Evolutionary conservation across 1,140 invertebrate genomes (phyloP).

Genomic region (Ostrea edulis): DNA sequence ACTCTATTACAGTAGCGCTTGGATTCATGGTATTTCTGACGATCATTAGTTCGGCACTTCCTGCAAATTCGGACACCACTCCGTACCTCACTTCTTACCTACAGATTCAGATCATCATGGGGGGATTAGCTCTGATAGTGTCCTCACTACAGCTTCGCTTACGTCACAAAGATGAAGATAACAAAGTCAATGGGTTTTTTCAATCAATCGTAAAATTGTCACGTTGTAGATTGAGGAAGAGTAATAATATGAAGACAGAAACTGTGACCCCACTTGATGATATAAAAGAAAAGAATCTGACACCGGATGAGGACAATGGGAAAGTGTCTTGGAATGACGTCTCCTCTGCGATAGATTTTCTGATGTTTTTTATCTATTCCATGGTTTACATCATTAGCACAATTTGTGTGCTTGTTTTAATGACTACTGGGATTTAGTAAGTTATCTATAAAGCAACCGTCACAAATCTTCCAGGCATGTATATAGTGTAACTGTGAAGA

Average conservation of each 20-base stretch:
- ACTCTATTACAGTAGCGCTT: conserved; percentile 17
- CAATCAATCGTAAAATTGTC: background rate
- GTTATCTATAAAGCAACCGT: too few species aligned
- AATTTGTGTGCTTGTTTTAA: too few species aligned
- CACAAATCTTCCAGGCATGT: too few species aligned
- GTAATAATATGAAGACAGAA: background rate
- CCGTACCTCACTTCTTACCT: background rate
- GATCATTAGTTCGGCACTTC: background rate
- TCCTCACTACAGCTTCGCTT: background rate
- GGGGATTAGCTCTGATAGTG: background rate
- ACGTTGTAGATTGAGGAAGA: background rate
- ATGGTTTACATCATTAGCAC: background rate
- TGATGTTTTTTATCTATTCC: background rate
- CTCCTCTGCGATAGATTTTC: background rate
- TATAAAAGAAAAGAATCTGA: background rate
- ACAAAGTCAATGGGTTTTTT: background rate
- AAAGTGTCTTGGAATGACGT: background rate
- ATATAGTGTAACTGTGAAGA: too few species aligned
- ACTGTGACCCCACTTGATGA: background rate
- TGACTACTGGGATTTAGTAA: too few species aligned
- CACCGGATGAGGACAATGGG: background rate
- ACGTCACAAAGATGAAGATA: background rate
- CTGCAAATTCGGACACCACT: background rate
- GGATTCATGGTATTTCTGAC: conserved; percentile 43
- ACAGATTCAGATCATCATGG: background rate